A percentile compares a stretch with the other conserved stretches of the same genome.
phyloP scores from a whole-genome alignment of 2,797 vertebrate genomes.

The Sandelia bainsii region DNA sequence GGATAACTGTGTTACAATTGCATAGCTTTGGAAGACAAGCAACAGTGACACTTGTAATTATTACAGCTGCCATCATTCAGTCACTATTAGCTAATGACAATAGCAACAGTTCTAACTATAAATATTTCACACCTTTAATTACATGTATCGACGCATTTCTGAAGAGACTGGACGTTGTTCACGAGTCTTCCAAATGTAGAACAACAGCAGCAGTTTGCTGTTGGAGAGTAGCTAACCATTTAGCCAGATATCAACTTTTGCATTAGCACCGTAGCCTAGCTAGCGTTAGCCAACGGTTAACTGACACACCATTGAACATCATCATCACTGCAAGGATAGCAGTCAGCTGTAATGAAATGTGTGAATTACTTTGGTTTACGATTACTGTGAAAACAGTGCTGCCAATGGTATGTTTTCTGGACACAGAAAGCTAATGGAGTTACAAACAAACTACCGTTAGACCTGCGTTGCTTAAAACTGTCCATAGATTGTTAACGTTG shows the following conservation, averaged over 20 bases:
- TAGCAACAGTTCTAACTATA: conserved; percentile 49
- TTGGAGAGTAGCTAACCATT: neutral
- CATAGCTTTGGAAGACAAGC: neutral
- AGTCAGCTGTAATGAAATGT: neutral
- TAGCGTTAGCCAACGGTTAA: conserved; percentile 50
- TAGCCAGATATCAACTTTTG: conserved; percentile 40
- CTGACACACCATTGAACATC: conserved; percentile 64
- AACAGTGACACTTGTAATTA: neutral
- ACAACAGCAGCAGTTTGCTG: neutral
- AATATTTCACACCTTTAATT: conserved; percentile 4
- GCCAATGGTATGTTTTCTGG: neutral
- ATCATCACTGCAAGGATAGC: conserved; percentile 14
- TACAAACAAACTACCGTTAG: conserved; percentile 8
- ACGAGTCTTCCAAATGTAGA: neutral
- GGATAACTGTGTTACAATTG: neutral
- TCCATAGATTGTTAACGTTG: neutral
- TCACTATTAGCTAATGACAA: conserved; percentile 6
- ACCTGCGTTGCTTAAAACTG: conserved; percentile 13
- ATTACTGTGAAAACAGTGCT: neutral
- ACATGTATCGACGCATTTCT: neutral
- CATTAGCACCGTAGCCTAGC: conserved; percentile 52
- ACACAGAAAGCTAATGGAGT: neutral
- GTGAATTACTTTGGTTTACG: conserved; percentile 1
- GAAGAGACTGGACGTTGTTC: neutral
- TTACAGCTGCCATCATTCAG: neutral